These are phyloP conservation scores for Drosophila gaucha DNA, from an alignment of 2,888 invertebrate genomes.

Conservation along the genomic window DNA sequence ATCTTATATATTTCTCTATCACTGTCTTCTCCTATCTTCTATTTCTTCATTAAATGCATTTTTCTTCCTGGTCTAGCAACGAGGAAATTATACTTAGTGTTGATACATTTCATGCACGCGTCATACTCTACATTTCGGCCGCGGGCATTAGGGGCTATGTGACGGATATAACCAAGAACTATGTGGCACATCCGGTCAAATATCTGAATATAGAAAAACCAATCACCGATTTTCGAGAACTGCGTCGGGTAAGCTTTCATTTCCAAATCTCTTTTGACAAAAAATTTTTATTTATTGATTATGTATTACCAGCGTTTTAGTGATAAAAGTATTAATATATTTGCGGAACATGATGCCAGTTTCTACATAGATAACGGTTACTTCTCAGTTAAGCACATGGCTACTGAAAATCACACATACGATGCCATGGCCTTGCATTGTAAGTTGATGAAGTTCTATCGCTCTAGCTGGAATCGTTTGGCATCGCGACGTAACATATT, in stretches of 20 bases:
- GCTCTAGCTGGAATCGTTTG: constrained; percentile 82
- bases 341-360: constrained; percentile 79
- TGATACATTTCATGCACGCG: constrained; percentile 71
- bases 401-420: constrained; percentile 79
- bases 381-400: constrained; percentile 78
- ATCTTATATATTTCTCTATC: too few species aligned
- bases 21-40: background rate
- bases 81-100: constrained; percentile 72
- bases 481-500: constrained; percentile 76
- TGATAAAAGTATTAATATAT: constrained; percentile 79
- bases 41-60: background rate
- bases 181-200: constrained; percentile 63
- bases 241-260: constrained; percentile 70
- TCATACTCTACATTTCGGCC: constrained; percentile 68
- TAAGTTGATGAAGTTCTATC: constrained; percentile 71
- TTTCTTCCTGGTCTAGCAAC: constrained; percentile 44
- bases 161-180: constrained; percentile 65
- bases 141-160: constrained; percentile 73
- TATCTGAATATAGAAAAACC: constrained; percentile 74
- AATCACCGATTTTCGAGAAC: constrained; percentile 61
- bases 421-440: constrained; percentile 76
- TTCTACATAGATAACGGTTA: constrained; percentile 80
- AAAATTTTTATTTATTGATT: too few species aligned
- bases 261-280: background rate
- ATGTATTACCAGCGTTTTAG: constrained; percentile 57